Evolutionary conservation across 2,888 invertebrate genomes (phyloP).

Genomic region (Chydorus sphaericus): DNA sequence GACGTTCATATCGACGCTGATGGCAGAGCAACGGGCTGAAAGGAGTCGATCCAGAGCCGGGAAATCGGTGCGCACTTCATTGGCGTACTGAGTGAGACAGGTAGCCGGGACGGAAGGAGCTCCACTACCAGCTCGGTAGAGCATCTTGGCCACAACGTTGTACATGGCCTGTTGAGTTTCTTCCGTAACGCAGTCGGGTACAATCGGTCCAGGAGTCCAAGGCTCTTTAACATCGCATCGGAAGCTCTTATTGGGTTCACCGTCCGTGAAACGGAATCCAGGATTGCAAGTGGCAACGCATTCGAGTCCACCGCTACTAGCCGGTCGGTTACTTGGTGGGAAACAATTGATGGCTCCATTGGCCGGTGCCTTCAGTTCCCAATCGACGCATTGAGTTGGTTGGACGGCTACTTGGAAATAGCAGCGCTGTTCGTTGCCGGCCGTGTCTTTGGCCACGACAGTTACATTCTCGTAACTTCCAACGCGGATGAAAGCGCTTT

Average conservation of each 20-base stretch:
- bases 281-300: slow-evolving; percentile 80
- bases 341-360: slow-evolving; percentile 78
- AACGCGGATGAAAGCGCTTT: slow-evolving; percentile 58
- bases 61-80: slow-evolving; percentile 41
- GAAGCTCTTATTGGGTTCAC: slow-evolving; percentile 72
- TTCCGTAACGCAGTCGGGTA: slow-evolving; percentile 90
- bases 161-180: slow-evolving; percentile 91
- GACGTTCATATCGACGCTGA: slow-evolving; percentile 87
- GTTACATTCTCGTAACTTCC: slow-evolving; percentile 84
- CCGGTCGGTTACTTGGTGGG: slow-evolving; percentile 45
- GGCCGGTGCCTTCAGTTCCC: slow-evolving; percentile 79
- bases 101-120: slow-evolving; percentile 68
- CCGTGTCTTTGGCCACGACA: slow-evolving; percentile 71
- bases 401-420: slow-evolving; percentile 87
- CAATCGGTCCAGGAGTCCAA: slow-evolving; percentile 77
- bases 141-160: slow-evolving; percentile 71
- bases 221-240: slow-evolving; percentile 57
- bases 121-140: slow-evolving; percentile 77
- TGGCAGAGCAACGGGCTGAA: slow-evolving; percentile 82
- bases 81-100: slow-evolving; percentile 68
- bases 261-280: slow-evolving; percentile 79
- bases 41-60: slow-evolving; percentile 60
- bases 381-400: slow-evolving; percentile 85
- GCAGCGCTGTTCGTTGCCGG: slow-evolving; percentile 75
- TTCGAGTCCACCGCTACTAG: slow-evolving; percentile 44